Base-by-base conservation (phyloP, 1,140 invertebrate genomes). In the Zophobas morio region DNA sequence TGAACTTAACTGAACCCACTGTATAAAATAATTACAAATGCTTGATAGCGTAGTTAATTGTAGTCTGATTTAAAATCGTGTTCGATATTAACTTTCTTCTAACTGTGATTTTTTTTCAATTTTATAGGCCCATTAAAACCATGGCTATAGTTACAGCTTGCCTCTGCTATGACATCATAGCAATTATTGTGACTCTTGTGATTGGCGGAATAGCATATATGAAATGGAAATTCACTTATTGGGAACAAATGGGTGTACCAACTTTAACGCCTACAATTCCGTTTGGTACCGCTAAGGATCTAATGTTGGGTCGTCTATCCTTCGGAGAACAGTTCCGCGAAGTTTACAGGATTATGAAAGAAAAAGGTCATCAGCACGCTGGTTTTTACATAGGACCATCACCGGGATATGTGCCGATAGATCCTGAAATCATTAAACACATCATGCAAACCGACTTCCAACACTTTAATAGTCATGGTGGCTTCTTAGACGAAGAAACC, bases 401-500 rank as follows among this genome's bases (percentile, higher is more conserved):
- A 63, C 88, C 89, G n/a, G 81, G 82, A 0, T 76, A 89, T 0
- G 79, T 88, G 1, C 78, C 88, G 0, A 82, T 84, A n/a, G 88
- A 90, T 82, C 87, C 86, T 2, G 85, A 88, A 79, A 81, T 91
- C 6, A 86, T 89, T 1, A 86, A 86, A 75, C 51, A 85, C 33
- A 87, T 92, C 53, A 81, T 91, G 0, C 83, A 88, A 0, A 89
- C 87, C 37, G 90, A 92, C 79, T 92, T 92, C 79, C 82, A 87
- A 6, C 83, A 87, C 79, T 92, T 92, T 75, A 82, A 87, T 57
- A 87, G 89, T 77, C 86, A 86, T 1, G 88, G 89, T 76, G 83
- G 89, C 51, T 88, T 85, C 83, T 84, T 84, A 6, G 88, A 87
- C 75, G 87, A 87, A 5, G 82, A 87, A 1, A 83, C 87, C 54